These are phyloP conservation scores for Pipa parva DNA, from an alignment of 2,113 vertebrate species.

Conservation along the genomic window DNA sequence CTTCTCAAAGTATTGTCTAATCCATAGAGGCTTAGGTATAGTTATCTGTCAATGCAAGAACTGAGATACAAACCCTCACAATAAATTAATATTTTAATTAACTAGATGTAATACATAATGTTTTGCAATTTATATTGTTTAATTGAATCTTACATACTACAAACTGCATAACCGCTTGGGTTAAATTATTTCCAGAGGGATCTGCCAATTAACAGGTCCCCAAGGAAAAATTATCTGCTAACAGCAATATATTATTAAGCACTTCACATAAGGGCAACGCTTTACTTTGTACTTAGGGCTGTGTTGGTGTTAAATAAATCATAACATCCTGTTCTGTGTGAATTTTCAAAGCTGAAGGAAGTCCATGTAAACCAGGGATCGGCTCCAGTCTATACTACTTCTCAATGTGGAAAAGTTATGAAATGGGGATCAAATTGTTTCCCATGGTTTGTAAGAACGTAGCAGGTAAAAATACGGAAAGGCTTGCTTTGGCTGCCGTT, in stretches of 20 bases:
- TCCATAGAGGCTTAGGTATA: neutral
- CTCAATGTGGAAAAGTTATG: slow-evolving; percentile 77
- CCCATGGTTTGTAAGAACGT: slow-evolving; percentile 88
- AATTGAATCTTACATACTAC: neutral
- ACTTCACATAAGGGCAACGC: slow-evolving; percentile 72
- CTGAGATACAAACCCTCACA: neutral
- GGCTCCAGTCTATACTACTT: slow-evolving; percentile 78
- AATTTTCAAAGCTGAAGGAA: slow-evolving; percentile 55
- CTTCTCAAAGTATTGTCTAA: too few species aligned
- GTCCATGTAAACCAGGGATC: slow-evolving; percentile 56
- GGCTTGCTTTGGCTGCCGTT: slow-evolving; percentile 74
- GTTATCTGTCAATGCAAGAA: neutral
- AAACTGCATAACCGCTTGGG: slow-evolving; percentile 40
- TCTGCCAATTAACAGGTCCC: slow-evolving; percentile 69
- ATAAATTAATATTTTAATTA: too few species aligned
- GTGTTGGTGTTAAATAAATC: slow-evolving; percentile 78
- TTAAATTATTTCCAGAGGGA: slow-evolving; percentile 45
- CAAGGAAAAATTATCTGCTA: slow-evolving; percentile 72
- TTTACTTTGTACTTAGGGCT: slow-evolving; percentile 75
- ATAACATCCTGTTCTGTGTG: slow-evolving; percentile 79
- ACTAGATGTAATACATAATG: too few species aligned
- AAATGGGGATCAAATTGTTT: slow-evolving; percentile 75
- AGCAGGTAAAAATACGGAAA: slow-evolving; percentile 81
- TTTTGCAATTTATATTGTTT: too few species aligned
- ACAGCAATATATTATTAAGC: slow-evolving; percentile 71